Base-by-base conservation (phyloP, 2,888 invertebrate species). In the Osmoderma eremita region DNA sequence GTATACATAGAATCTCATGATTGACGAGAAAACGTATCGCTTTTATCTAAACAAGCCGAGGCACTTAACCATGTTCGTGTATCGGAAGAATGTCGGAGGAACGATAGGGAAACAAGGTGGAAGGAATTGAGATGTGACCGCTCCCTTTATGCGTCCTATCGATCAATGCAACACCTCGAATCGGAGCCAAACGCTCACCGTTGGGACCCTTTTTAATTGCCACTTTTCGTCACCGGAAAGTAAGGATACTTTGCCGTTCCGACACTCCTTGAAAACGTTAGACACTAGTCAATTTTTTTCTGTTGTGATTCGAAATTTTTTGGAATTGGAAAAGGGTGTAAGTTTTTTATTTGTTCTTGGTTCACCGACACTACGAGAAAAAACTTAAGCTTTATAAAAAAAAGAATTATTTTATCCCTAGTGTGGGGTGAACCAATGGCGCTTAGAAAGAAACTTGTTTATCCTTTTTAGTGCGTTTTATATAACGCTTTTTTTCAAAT, bases 31-130 rank as follows among this genome's bases (percentile, higher is more conserved):
- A 45, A 51, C 41, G 41, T 62, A 67, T 67, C 66, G 70, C 74
- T 76, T 30, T 80, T 80, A 80, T 80, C 79, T 79, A 78, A 79
- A 80, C 79, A 80, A 78, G 79, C 75, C 73, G 74, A 75, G 77
- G 79, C 79, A 80, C 79, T 80, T 80, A 76, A 75, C 71, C 72
- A 73, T 70, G 74, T 71, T 69, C 70, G 65, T 62, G 68, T 73
- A 69, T 72, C 70, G 54, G 54, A 30, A 41, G 68, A 45, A 75
- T 75, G 74, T 73, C 73, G 72, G 73, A 74, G 71, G 63, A 30
- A 67, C 72, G 76, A 77, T 75, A 76, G 75, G 73, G 73, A 75
- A 75, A 77, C 76, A 75, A 74, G 74, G 70, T 74, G 73, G 74
- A 74, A 74, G 73, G 73, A 76, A 78, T 75, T 76, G 75, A 77